Evolutionary conservation across 2,113 vertebrate species (phyloP), one percentile per base, ranked within the genome.

Genomic region (Balaenoptera acutorostrata): DNA sequence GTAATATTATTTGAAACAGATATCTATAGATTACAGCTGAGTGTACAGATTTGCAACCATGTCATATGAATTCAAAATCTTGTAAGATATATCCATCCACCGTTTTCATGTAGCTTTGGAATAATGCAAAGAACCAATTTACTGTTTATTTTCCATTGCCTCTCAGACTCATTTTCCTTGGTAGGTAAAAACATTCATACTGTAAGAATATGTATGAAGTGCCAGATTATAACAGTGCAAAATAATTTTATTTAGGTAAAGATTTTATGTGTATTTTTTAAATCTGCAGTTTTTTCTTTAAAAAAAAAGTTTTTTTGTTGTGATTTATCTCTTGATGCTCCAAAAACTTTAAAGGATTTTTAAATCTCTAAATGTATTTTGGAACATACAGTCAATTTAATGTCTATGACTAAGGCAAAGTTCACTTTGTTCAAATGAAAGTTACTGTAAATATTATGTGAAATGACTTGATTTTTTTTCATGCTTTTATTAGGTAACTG

Each of bases 401-500:
- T 75, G 4, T 61, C 52, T 88, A 44, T 52, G 11, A 57, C 36
- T 95, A 95, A 96, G n/a, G 25, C 25, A 89, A 92, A 93, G 18
- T 92, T 83, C 33, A 87, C 72, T 95, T 95, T 88, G 18, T 36
- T 93, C 49, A 95, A 88, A 74, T 92, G 33, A 90, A 93, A 77
- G 29, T 96, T 96, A 83, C 41, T 85, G 10, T 74, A 88, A 80
- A 90, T 59, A 85, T 18, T n/a, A 33, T 74, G 64, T 93, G 52
- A 90, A 91, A 61, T 63, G 39, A 85, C 27, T 84, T 59, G 12
- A 17, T 81, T 57, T 63, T 77, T 57, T 77, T 57, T 18, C 11
- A 69, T 93, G 84, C 31, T 71, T 91, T 89, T 41, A 83, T 89
- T 96, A 84, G 3, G 11, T 93, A 93, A 82, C 57, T 84, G 57